A percentile compares a stretch with the other conserved stretches of the same genome.
These are phyloP conservation scores for Furcula furcula DNA, from an alignment of 2,888 invertebrate genomes.

Conservation along the genomic window DNA sequence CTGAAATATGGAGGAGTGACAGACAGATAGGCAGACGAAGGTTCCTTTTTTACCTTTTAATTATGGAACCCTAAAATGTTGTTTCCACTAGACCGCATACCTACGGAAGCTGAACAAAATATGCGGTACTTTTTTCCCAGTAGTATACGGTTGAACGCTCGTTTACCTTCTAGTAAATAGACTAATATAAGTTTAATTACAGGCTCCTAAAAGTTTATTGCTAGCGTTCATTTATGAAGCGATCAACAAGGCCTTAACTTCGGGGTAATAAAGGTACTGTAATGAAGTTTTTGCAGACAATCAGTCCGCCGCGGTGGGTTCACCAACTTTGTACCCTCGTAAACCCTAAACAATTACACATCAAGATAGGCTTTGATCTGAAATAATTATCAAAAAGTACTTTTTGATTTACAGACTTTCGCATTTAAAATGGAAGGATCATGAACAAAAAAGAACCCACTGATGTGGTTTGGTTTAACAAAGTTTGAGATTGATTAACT, in stretches of 20 bases:
- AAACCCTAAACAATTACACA: not conserved
- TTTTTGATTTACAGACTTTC: not conserved
- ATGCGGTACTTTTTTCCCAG: too few relatives aligned
- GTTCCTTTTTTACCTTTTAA: too few relatives aligned
- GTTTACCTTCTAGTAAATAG: too few relatives aligned
- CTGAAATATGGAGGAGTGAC: too few relatives aligned
- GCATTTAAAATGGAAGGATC: not conserved
- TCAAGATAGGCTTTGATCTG: not conserved
- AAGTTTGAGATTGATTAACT: slow-evolving; percentile 3
- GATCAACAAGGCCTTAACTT: not conserved
- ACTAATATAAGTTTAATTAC: too few relatives aligned
- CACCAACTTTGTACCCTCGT: not conserved
- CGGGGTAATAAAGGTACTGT: not conserved
- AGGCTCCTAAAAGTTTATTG: too few relatives aligned
- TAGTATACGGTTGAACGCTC: too few relatives aligned
- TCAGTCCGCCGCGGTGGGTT: not conserved
- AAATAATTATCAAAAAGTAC: not conserved
- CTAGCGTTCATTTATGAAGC: not conserved
- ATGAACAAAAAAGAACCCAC: not conserved
- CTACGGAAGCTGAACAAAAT: too few relatives aligned
- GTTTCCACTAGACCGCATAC: too few relatives aligned
- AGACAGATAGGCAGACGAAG: too few relatives aligned
- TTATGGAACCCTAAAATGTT: too few relatives aligned
- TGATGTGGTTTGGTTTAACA: not conserved
- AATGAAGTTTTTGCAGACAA: not conserved